Evolutionary conservation across 2,888 invertebrate genomes (phyloP), one percentile per base, ranked within the genome.

Genomic region (Alentia gelatinosa): DNA sequence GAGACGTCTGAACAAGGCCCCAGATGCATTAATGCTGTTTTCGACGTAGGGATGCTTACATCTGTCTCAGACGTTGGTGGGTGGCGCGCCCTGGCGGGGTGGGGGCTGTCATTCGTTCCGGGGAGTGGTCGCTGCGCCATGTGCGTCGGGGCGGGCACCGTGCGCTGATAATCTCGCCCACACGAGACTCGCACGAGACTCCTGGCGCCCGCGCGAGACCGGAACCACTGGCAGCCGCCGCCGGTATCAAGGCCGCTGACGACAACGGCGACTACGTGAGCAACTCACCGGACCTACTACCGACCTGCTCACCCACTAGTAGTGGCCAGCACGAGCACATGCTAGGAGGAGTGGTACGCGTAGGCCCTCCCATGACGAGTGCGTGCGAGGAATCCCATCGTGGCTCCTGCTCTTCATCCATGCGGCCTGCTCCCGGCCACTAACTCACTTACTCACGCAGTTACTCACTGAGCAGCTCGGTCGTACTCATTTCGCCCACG

Each of bases 21-120:
- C 83, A 30, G 83, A 83, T 83, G 83, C 83, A 83, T 83, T 83
- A 83, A 83, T 83, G 83, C 83, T 83, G 83, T 83, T 83, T 83
- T 83, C 39, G 83, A 23, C 39, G 37, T 40, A 83, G 40, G 83
- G 83, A 35, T 83, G 40, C 39, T 83, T 83, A 37, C 35, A 83
- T 83, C 83, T 83, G 83, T 83, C 83, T 37, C 37, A 37, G 68
- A 68, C 68, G 15, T 12, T 30, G 68, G 37, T 39, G 1, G 26
- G 83, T 23, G n/a, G 83, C 35, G 40, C 83, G 39, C 83, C 83
- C 83, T 40, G 83, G 83, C 83, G 83, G 56, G 56, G 56, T n/a
- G 56, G 56, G 47, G 68, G 68, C 68, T 68, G 68, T 68, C 68
- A 68, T 30, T 68, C 68, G 68, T 30, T 68, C 30, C 30, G 30